These are phyloP conservation scores for Pluvialis apricaria DNA, from an alignment of 2,113 vertebrate species.

Conservation along the genomic window DNA sequence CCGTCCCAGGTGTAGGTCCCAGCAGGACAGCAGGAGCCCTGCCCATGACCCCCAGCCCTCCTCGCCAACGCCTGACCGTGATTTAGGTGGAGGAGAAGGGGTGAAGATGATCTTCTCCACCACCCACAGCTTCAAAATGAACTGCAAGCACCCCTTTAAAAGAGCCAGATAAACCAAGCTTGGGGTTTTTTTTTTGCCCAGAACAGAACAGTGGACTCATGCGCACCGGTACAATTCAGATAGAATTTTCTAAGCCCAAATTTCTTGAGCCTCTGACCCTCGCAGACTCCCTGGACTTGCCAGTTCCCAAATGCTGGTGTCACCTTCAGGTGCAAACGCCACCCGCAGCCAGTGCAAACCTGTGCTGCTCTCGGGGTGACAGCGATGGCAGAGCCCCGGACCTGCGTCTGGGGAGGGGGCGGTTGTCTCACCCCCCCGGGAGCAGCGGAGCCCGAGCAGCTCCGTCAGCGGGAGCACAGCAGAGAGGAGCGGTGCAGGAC, in stretches of 20 bases:
- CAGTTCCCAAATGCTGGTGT: neutral
- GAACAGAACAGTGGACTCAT: neutral
- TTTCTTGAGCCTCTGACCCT: neutral
- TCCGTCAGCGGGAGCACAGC: neutral
- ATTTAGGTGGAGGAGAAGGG: neutral
- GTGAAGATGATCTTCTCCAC: neutral
- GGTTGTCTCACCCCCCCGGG: too few relatives aligned
- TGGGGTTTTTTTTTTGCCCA: neutral
- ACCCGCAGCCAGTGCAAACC: neutral
- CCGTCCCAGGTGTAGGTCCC: neutral
- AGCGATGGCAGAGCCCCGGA: neutral
- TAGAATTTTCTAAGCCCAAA: neutral
- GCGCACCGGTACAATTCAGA: too few relatives aligned
- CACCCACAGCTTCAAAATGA: neutral
- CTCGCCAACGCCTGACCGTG: neutral
- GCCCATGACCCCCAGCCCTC: neutral
- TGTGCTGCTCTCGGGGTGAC: too few relatives aligned
- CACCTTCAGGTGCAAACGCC: neutral
- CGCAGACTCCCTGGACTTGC: neutral
- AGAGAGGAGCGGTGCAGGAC: too few relatives aligned
- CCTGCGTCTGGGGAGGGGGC: neutral
- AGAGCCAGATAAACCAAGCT: neutral
- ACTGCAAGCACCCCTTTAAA: neutral
- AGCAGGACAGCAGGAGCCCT: neutral
- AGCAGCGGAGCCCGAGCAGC: neutral